phyloP scores from a whole-genome alignment of 2,888 invertebrate genomes.

The Yponomeuta plumbellus region DNA sequence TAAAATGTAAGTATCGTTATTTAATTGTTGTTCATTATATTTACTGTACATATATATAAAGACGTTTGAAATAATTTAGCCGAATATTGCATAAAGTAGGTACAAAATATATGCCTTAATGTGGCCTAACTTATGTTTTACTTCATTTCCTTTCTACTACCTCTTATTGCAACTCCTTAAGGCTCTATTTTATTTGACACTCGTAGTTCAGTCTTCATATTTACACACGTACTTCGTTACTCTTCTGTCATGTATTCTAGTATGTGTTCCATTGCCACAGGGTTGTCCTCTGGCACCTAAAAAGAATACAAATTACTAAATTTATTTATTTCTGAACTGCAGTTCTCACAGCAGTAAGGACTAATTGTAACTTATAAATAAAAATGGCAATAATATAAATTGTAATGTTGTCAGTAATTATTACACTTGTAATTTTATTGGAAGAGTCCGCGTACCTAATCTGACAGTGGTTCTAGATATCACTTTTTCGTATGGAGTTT shows the following conservation, averaged over 20 bases:
- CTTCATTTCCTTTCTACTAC: not conserved
- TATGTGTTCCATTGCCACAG: conserved; percentile 63
- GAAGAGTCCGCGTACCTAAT: too few relatives aligned
- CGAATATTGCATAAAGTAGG: not conserved
- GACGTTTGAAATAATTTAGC: not conserved
- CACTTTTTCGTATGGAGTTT: too few relatives aligned
- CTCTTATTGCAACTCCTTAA: too few relatives aligned
- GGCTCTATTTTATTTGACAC: not conserved
- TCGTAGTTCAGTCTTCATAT: not conserved
- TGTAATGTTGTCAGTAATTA: too few relatives aligned
- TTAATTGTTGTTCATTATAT: not conserved
- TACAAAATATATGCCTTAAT: not conserved
- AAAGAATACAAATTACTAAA: conserved; percentile 19
- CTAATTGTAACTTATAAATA: too few relatives aligned
- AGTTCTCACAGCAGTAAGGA: too few relatives aligned
- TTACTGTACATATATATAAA: not conserved
- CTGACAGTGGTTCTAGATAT: too few relatives aligned
- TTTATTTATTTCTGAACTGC: not conserved
- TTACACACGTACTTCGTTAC: not conserved
- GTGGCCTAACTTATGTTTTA: not conserved
- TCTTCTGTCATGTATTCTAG: conserved; percentile 41
- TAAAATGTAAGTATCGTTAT: not conserved
- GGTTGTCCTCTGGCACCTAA: conserved; percentile 66
- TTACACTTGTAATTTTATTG: too few relatives aligned
- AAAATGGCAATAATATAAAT: too few relatives aligned